Evolutionary conservation across 2,113 vertebrate species (phyloP), one percentile per base, ranked within the genome.

Genomic region (Sterna hirundo): DNA sequence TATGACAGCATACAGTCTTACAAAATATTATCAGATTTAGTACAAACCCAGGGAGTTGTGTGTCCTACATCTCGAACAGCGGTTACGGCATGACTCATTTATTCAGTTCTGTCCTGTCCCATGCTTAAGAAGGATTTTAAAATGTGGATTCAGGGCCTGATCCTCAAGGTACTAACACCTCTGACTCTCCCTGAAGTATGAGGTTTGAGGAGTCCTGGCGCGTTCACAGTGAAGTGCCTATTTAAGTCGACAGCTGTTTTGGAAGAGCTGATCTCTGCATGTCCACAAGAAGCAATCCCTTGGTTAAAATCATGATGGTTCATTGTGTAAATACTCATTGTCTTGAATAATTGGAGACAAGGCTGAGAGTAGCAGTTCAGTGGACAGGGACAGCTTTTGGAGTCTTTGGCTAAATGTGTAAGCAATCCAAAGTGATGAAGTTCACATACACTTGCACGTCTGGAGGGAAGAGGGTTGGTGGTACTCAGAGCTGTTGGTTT

Each of bases 11-110:
- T 92, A 87, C 54, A 91, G 83, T 88, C 86, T 84, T 95, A 93
- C 36, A 82, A 94, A 95, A 86, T 83, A 57, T 47, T 88, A 69
- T 88, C 96, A 94, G 91, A 96, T 90, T 88, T 94, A 80, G 47
- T 78, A 60, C 52, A 80, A 93, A 85, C 61, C 77, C 65, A 74
- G 40, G 58, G 62, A 88, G 46, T 6, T 93, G 58, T n/a, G 42
- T 80, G 83, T 92, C 94, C 91, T 95, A 91, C 40, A 57, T 85
- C 72, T 90, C 6, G 3, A 87, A 55, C 71, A 91, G 74, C 3
- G 1, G 85, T 95, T 96, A 83, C 4, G 1, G 79, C 70, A 34
- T 93, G 79, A 91, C 68, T 96, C 68, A 84, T 94, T 87, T 88
- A 72, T 85, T 94, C 68, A 55, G 11, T 32, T 72, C 58, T 80